Percentiles rank a stretch among this genome's conserved stretches.
phyloP scores from a whole-genome alignment of 2,797 vertebrate genomes.

The Lindbergichthys nudifrons region DNA sequence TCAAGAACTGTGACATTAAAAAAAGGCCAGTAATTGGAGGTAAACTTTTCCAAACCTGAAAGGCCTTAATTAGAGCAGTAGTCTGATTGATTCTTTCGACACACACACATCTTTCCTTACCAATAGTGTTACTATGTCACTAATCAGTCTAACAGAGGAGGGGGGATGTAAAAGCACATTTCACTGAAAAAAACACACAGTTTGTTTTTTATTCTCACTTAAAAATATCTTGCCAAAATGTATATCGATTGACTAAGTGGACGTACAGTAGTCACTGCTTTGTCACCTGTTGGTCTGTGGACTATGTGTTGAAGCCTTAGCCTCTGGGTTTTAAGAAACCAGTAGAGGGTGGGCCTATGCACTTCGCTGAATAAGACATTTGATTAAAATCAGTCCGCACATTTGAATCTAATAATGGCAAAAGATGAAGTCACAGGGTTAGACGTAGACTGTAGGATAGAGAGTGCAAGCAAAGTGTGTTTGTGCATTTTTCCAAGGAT shows the following conservation, averaged over 20 bases:
- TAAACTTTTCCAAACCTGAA: conserved; percentile 9
- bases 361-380: too few relatives aligned
- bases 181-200: neutral
- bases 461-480: neutral
- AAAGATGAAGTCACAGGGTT: neutral
- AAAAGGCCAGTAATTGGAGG: neutral
- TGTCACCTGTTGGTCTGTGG: too few relatives aligned
- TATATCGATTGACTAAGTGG: too few relatives aligned
- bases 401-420: neutral
- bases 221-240: neutral
- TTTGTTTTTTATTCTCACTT: neutral
- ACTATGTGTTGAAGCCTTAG: too few relatives aligned
- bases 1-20: conserved; percentile 14
- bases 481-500: neutral
- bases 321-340: too few relatives aligned
- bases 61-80: neutral
- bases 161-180: neutral
- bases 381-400: neutral
- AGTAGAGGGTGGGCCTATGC: too few relatives aligned
- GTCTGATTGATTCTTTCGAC: conserved; percentile 4
- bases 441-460: neutral
- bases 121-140: neutral
- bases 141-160: neutral
- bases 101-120: neutral
- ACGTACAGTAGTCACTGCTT: too few relatives aligned